Conservation (phyloP, 2,888 invertebrate species). For the Chalcis sispes region DNA sequence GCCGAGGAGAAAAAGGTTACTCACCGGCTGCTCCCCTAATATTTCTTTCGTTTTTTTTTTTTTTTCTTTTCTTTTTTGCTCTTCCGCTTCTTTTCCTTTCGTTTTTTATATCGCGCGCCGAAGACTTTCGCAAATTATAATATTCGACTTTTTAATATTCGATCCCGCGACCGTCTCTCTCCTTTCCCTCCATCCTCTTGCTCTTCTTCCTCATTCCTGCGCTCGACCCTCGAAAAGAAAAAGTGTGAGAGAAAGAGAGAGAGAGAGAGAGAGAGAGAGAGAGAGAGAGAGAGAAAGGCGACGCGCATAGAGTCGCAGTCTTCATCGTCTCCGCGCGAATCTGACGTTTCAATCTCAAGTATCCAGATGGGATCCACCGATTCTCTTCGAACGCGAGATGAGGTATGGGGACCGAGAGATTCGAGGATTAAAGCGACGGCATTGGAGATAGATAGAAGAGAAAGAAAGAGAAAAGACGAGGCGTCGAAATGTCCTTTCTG, state of each 20-base stretch:
- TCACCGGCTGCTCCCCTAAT: constrained; percentile 23
- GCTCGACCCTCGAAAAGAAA: constrained; percentile 18
- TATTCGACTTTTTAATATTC: constrained; percentile 68
- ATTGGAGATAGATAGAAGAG: too few relatives aligned
- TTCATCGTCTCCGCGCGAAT: constrained; percentile 64
- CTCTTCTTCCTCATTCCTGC: not conserved
- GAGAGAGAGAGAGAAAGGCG: too few relatives aligned
- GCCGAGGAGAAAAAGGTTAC: constrained; percentile 15
- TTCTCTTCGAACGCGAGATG: constrained; percentile 60
- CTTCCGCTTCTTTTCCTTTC: constrained; percentile 6
- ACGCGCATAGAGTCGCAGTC: too few relatives aligned
- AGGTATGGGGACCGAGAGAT: constrained; percentile 39
- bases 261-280: too few relatives aligned
- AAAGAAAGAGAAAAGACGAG: constrained; percentile 11
- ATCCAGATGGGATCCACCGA: constrained; percentile 72
- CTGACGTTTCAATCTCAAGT: constrained; percentile 75
- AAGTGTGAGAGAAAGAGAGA: too few relatives aligned
- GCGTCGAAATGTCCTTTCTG: constrained; percentile 43
- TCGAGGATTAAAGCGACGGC: constrained; percentile 42
- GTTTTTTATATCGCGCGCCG: constrained; percentile 52
- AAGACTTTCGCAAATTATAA: constrained; percentile 67
- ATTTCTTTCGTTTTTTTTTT: too few relatives aligned
- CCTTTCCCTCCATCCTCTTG: not conserved
- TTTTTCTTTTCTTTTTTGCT: not conserved
- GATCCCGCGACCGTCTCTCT: constrained; percentile 53